Evolutionary conservation across 2,113 vertebrate genomes (phyloP), one percentile per base, ranked within the genome.

Genomic region (Brachyistius frenatus): DNA sequence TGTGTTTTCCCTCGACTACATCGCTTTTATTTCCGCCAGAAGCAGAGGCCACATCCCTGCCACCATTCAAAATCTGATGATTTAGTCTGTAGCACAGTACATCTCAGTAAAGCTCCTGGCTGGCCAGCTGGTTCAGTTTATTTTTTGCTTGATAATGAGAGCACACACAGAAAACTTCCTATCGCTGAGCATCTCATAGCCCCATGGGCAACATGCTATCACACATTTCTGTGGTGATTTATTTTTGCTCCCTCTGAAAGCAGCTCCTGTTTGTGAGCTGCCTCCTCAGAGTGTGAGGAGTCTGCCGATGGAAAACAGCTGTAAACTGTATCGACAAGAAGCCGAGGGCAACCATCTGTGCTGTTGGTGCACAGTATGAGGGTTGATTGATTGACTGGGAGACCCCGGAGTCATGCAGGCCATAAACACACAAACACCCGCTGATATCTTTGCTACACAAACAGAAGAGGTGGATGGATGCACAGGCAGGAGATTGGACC

Each of bases 291-390:
- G 44, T 58, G 44, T 23, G 77, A 67, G 60, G 53, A 66, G 66
- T 55, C 49, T 67, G 57, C 10, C 9, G 78, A 82, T 77, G 58
- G 80, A 87, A 78, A 91, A 84, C 87, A 84, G 85, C 87, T 87
- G 90, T 87, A 88, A 86, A 89, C 68, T 79, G 72, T 84, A 88
- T 88, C 30, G 76, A 91, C 86, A 60, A 57, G 84, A 56, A 88
- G 80, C 79, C 68, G 31, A 83, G 85, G 85, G 80, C 76, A 71
- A 78, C 56, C 78, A 79, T 67, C 67, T 85, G 86, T 73, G 57
- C 57, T 52, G 63, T 78, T 66, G 71, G 55, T 80, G 76, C 76
- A 62, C 73, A 72, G 83, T 72, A 66, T 60, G 67, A 83, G 84
- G 66, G 50, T 46, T 83, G 90, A 91, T 86, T 87, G 88, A 92